Base-by-base conservation (phyloP, 30 jellyfish, hydroid and myxozoan genomes). In the Aurelia coerulea region DNA sequence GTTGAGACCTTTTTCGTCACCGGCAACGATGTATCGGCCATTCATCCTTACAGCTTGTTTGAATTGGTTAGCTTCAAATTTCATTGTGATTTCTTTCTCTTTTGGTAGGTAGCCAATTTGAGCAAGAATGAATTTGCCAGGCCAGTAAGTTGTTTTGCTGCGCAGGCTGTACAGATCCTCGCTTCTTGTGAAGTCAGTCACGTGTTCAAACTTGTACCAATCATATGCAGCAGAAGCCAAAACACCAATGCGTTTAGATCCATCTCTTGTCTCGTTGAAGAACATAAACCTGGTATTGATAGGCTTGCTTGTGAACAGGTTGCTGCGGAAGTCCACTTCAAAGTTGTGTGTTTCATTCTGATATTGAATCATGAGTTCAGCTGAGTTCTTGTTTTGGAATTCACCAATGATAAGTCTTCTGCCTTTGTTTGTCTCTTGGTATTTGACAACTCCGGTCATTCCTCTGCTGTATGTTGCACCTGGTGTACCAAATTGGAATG, bases 401-500 rank as follows among this genome's bases (percentile, higher is more conserved):
- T 91, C 93, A 41, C 98, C 95, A 41, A 95, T 35, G 63, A 64
- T 58, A 8, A 95, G 58, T 33, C 96, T 63, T 67, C 88, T 86
- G 62, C 41, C 65, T 34, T 51, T 77, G 82, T 87, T 85, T 13
- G 92, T 90, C 51, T 80, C 97, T 16, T 34, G 74, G 94, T 90
- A 95, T 52, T 68, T 79, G 76, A 90, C 78, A 12, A 53, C 62
- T 10, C 97, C 98, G 63, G 87, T 60, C 82, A 90, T 46, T 65
- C 88, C 93, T 33, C 98, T 66, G 64, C 90, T 91, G 87, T 95
- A 95, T 1, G 96, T 74, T 42, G 99, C 99, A 42, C 99, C 99
- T 6, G 98, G 98, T 23, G 99, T 90, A 60, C 98, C 93, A 37
- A 95, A 74, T 49, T 71, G 89, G 85, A 90, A 41, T 32, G 78